phyloP scores from a whole-genome alignment of 1,140 invertebrate species.

The Armadillidium nasatum region DNA sequence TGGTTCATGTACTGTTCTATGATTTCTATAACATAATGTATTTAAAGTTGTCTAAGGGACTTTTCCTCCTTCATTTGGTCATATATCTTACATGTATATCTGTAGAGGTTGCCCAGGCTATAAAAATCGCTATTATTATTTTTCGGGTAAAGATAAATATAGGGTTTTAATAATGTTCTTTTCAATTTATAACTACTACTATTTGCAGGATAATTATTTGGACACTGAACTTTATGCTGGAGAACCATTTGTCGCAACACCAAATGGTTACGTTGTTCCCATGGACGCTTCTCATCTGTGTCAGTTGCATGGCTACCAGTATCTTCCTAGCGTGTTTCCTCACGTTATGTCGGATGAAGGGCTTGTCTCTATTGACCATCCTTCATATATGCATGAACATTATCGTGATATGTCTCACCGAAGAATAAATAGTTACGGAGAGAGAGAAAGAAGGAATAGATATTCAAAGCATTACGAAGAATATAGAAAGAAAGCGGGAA shows the following conservation, averaged over 20 bases:
- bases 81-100: no score
- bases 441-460: conserved; percentile 17
- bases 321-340: conserved; percentile 20
- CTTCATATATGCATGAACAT: conserved; percentile 36
- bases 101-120: no score
- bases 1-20: no score
- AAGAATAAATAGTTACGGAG: neutral
- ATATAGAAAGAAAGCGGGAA: conserved; percentile 32
- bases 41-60: no score
- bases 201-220: conserved; percentile 34
- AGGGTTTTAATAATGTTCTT: no score
- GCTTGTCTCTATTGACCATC: conserved; percentile 39
- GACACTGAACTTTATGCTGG: conserved; percentile 42
- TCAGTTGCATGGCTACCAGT: conserved; percentile 35
- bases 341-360: conserved; percentile 28
- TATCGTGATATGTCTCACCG: conserved; percentile 20
- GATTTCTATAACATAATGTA: no score
- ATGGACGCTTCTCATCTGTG: conserved; percentile 37
- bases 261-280: conserved; percentile 40
- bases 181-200: neutral
- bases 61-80: no score
- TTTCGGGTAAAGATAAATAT: no score
- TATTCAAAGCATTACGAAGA: conserved; percentile 27
- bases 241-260: conserved; percentile 43
- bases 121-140: no score